phyloP scores from a whole-genome alignment of 1,140 invertebrate genomes.

The Bicyclus anynana region DNA sequence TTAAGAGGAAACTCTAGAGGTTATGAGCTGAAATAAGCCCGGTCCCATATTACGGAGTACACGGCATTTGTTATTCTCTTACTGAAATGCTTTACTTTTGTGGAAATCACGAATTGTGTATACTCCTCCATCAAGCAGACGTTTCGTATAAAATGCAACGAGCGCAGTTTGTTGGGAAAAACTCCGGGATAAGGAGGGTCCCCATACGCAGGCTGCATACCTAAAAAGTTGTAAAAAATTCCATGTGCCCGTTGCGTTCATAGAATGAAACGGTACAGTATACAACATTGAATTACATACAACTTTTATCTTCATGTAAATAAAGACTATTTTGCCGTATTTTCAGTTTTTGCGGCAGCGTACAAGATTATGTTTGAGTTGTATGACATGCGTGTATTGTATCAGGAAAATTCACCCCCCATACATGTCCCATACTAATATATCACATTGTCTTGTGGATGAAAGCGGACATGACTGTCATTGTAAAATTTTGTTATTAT shows the following conservation, averaged over 20 bases:
- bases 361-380: constrained; percentile 24
- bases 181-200: constrained; percentile 46
- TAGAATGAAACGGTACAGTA: constrained; percentile 12
- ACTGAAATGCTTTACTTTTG: constrained; percentile 7
- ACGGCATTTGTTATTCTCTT: constrained; percentile 7
- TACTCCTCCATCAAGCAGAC: constrained; percentile 26
- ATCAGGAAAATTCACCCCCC: constrained; percentile 13
- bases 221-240: constrained; percentile 56
- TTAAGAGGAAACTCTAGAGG: not conserved
- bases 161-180: constrained; percentile 44
- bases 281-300: not conserved
- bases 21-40: not conserved
- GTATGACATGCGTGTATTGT: constrained; percentile 23
- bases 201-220: constrained; percentile 51
- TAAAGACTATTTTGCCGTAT: constrained; percentile 10
- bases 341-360: not conserved
- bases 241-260: constrained; percentile 22
- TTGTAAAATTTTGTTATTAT: constrained; percentile 4
- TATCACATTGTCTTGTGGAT: constrained; percentile 15
- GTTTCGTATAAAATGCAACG: constrained; percentile 52
- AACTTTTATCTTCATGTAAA: not conserved
- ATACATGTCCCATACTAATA: constrained; percentile 16
- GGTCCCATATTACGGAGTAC: not conserved
- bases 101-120: constrained; percentile 10
- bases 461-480: constrained; percentile 14